A percentile compares a stretch with the other conserved stretches of the same genome.
Evolutionary conservation across 2,113 vertebrate genomes (phyloP).

Genomic region (Tragulus kanchil): DNA sequence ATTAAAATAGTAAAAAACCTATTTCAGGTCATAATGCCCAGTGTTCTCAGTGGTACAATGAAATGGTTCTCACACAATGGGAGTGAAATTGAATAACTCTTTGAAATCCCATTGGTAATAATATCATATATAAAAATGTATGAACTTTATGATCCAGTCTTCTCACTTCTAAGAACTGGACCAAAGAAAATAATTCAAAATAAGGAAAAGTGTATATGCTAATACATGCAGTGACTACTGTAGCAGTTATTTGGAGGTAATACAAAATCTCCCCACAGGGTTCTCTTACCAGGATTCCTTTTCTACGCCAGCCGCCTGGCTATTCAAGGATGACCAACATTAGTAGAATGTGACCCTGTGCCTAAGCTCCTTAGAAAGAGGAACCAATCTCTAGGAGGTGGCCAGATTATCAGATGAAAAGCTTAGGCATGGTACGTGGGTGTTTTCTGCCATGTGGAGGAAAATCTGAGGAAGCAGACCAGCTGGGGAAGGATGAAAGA

Average conservation of each 20-base stretch:
- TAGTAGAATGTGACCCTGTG: background rate
- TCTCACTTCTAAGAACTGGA: constrained; percentile 41
- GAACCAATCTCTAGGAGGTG: background rate
- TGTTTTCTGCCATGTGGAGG: background rate
- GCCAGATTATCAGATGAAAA: background rate
- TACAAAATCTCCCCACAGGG: background rate
- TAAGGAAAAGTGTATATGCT: background rate
- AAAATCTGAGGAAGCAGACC: background rate
- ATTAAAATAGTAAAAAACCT: constrained; percentile 73
- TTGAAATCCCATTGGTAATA: constrained; percentile 55
- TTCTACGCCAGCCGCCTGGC: background rate
- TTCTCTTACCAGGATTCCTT: background rate
- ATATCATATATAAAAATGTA: constrained; percentile 53
- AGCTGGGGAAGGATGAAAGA: background rate
- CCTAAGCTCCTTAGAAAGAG: background rate
- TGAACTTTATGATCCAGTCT: constrained; percentile 36
- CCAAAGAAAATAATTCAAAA: constrained; percentile 69
- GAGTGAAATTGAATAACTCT: constrained; percentile 21
- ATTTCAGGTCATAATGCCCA: constrained; percentile 38
- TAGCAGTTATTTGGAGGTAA: background rate
- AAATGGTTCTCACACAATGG: background rate
- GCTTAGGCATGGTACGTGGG: background rate
- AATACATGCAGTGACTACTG: background rate
- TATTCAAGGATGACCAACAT: background rate
- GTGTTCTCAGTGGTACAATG: background rate